Evolutionary conservation across 2,888 invertebrate genomes (phyloP).

Genomic region (Sceliomorpha sp.): DNA sequence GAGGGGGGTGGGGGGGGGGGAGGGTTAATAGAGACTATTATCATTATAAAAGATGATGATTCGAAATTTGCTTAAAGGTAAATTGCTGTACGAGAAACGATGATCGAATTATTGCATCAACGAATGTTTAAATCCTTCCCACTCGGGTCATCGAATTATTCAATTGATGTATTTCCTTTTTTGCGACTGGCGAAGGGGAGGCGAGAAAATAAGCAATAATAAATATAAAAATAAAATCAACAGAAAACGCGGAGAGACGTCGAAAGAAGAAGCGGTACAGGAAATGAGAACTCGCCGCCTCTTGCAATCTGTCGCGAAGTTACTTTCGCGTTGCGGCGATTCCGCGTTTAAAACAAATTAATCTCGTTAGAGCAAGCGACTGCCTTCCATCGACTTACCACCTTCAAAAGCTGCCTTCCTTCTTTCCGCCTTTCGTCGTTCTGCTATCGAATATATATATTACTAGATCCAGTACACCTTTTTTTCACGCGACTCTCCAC

Average conservation of each 20-base stretch:
- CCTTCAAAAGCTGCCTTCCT: constrained; percentile 11
- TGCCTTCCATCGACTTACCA: constrained; percentile 61
- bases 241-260: constrained; percentile 20
- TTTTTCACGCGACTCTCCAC: neutral
- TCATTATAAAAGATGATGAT: too few relatives aligned
- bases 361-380: constrained; percentile 73
- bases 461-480: too few relatives aligned
- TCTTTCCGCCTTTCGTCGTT: constrained; percentile 1
- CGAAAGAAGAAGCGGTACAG: constrained; percentile 38
- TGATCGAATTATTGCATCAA: neutral
- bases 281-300: constrained; percentile 64
- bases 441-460: neutral
- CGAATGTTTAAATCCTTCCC: neutral
- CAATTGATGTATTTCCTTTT: constrained; percentile 50
- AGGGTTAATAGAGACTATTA: too few relatives aligned
- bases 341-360: constrained; percentile 76
- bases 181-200: constrained; percentile 38
- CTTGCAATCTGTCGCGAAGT: constrained; percentile 69
- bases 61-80: too few relatives aligned
- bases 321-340: constrained; percentile 70
- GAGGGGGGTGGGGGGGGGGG: too few relatives aligned
- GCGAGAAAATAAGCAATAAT: constrained; percentile 55
- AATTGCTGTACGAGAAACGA: too few relatives aligned
- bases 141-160: constrained; percentile 31
- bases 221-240: constrained; percentile 47